Evolutionary conservation across 2,888 invertebrate genomes (phyloP).

Genomic region (Osedax fenrisi): DNA sequence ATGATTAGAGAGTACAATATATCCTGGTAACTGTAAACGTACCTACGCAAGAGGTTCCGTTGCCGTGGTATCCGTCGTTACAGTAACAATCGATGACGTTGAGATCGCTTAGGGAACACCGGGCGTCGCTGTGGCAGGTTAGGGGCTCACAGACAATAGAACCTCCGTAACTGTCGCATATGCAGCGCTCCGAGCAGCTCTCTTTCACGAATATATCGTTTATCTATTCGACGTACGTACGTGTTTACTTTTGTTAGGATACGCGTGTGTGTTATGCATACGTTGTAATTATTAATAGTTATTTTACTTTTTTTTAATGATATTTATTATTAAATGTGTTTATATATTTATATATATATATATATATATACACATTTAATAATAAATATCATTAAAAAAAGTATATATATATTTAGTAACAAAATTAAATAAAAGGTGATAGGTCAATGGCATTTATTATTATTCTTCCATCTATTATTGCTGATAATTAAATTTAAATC

Average conservation of each 20-base stretch:
- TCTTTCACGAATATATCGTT: not conserved
- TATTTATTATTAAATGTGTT: too few relatives aligned
- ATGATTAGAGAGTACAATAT: too few relatives aligned
- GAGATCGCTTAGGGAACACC: not conserved
- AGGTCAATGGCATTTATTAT: too few relatives aligned
- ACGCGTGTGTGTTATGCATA: not conserved
- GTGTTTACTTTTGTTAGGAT: not conserved
- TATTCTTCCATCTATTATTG: too few relatives aligned
- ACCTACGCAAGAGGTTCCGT: not conserved
- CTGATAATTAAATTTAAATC: too few relatives aligned
- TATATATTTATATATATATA: too few relatives aligned
- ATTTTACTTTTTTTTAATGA: too few relatives aligned
- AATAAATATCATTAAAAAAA: too few relatives aligned
- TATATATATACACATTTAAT: too few relatives aligned
- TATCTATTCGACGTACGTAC: not conserved
- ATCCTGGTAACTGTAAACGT: too few relatives aligned
- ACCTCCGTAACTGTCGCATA: not conserved
- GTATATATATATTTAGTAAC: too few relatives aligned
- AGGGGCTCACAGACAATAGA: not conserved
- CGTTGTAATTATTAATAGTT: not conserved
- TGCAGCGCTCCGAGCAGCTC: not conserved
- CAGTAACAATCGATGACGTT: constrained; percentile 1
- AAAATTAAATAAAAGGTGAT: too few relatives aligned
- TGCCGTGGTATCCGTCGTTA: not conserved
- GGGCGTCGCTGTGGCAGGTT: constrained; percentile 3